Evolutionary conservation across 2,113 vertebrate genomes (phyloP).

Genomic region (Silurus meridionalis): DNA sequence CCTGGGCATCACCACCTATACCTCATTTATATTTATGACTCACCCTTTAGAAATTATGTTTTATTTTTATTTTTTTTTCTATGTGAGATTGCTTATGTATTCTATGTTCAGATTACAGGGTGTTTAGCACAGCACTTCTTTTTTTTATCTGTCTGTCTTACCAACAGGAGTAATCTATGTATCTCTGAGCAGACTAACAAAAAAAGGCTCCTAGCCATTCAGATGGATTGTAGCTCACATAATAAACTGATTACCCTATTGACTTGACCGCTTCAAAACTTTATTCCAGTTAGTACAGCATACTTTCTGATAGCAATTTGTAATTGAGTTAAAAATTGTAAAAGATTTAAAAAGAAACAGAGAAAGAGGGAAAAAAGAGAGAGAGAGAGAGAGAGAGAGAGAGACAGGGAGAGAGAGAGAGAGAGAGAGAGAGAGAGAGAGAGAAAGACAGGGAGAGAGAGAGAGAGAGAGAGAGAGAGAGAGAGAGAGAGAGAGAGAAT

Average conservation of each 20-base stretch:
- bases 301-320: constrained; percentile 30
- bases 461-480: neutral
- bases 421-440: neutral
- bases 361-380: too few species aligned
- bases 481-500: neutral
- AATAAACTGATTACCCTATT: constrained; percentile 38
- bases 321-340: neutral
- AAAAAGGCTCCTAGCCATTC: constrained; percentile 52
- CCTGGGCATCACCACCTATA: constrained; percentile 48
- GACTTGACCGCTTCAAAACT: constrained; percentile 37
- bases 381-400: neutral
- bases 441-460: too few species aligned
- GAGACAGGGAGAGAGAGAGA: neutral
- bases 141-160: neutral
- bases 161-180: constrained; percentile 1
- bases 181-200: neutral
- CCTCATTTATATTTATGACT: constrained; percentile 58
- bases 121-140: constrained; percentile 1
- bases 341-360: too few species aligned
- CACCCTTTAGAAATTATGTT: constrained; percentile 53
- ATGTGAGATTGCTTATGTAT: neutral
- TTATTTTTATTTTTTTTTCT: neutral
- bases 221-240: constrained; percentile 59
- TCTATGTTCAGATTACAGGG: neutral
- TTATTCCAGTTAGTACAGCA: constrained; percentile 38